phyloP scores from a whole-genome alignment of 2,797 vertebrate species.

The Lates japonicus region DNA sequence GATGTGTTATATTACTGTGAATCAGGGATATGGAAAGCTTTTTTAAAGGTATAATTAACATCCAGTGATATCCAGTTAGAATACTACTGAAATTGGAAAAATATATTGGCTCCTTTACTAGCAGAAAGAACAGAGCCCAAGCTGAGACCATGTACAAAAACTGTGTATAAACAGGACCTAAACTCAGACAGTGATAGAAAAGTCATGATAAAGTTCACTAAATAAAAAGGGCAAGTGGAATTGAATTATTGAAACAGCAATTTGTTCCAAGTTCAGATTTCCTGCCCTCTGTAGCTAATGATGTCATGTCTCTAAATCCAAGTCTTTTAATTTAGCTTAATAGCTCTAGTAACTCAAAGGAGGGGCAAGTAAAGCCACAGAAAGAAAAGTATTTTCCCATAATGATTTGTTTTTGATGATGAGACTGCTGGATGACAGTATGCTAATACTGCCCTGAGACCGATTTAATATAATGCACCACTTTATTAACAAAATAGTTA shows the following conservation, averaged over 20 bases:
- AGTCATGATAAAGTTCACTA: constrained; percentile 50
- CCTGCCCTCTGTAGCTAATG: constrained; percentile 69
- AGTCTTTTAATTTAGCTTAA: constrained; percentile 72
- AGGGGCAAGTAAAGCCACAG: constrained; percentile 51
- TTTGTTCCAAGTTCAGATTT: constrained; percentile 75
- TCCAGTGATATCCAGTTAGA: constrained; percentile 22
- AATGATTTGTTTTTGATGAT: constrained; percentile 66
- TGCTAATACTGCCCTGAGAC: constrained; percentile 62
- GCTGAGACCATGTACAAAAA: constrained; percentile 12
- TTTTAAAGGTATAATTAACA: constrained; percentile 18
- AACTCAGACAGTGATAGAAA: constrained; percentile 52
- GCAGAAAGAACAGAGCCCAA: constrained; percentile 9
- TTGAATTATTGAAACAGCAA: constrained; percentile 75
- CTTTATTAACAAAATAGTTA: constrained; percentile 68
- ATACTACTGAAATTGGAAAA: constrained; percentile 19
- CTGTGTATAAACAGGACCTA: constrained; percentile 22
- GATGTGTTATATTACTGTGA: constrained; percentile 2
- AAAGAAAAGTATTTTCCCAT: constrained; percentile 41
- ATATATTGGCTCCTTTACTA: constrained; percentile 9
- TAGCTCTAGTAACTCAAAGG: constrained; percentile 63
- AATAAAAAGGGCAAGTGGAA: constrained; percentile 74
- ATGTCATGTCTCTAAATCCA: constrained; percentile 72
- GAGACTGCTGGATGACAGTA: constrained; percentile 61
- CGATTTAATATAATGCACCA: constrained; percentile 47
- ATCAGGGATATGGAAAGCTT: neutral